These are phyloP conservation scores for Sebastes paucispinis DNA, from an alignment of 2,797 vertebrate genomes.

Conservation along the genomic window DNA sequence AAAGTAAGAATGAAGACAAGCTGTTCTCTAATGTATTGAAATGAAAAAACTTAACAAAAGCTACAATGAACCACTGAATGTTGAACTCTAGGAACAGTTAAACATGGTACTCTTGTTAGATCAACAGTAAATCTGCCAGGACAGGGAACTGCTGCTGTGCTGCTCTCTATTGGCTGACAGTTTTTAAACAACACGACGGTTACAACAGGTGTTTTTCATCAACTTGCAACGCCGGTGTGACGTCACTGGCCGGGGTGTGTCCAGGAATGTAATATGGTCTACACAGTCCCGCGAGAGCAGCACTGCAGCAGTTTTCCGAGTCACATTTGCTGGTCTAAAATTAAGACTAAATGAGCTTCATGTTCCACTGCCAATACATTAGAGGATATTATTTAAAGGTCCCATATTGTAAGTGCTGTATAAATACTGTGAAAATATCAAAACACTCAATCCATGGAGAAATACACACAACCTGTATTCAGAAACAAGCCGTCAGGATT, in stretches of 20 bases:
- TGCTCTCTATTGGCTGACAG: neutral
- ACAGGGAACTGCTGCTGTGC: neutral
- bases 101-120: neutral
- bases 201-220: conserved; percentile 14
- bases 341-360: neutral
- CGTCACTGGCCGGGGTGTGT: neutral
- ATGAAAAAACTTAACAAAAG: neutral
- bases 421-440: no score
- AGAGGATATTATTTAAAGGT: neutral
- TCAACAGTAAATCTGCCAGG: neutral
- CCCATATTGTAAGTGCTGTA: no score
- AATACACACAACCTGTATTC: no score
- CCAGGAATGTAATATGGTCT: neutral
- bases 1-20: neutral
- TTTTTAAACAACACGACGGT: neutral
- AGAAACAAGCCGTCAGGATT: no score
- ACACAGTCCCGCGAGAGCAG: neutral
- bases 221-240: neutral
- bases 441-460: no score
- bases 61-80: neutral
- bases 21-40: neutral
- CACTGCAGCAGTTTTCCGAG: no score
- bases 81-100: neutral
- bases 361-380: neutral
- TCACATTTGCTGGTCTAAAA: neutral